Base-by-base conservation (phyloP, 1,140 invertebrate species). In the Cydia amplana region DNA sequence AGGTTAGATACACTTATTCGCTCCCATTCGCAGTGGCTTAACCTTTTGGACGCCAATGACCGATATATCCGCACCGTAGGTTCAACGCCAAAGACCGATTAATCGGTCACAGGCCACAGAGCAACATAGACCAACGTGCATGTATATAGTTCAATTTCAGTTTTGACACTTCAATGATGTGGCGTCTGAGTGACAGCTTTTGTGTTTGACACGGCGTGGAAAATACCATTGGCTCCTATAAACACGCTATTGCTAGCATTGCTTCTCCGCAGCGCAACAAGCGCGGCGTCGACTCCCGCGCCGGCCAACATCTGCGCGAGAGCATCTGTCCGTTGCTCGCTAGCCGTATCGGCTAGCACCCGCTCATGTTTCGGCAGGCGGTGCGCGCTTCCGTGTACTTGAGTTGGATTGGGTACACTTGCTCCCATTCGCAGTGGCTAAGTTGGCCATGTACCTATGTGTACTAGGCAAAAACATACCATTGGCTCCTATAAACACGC, bases 271-370 rank as follows among this genome's bases (percentile, higher is more conserved):
- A 96, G 83, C 7, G 95, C 95, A 16, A 95, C 90, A 77, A 93
- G 95, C 4, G 93, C 94, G 1, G 79, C 89, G 0, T 86, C 79
- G 1, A 85, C 73, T 18, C 82, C 80, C 4, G 79, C 79, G 0
- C 80, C 79, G 2, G 85, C 80, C 23, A 94, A 82, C 16, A 94
- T 74, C 49, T 91, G 88, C 0, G 93, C 91, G n/a, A 95, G 81
- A 2, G 89, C 85, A 74, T 94, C 93, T 0, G 94, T 96, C 72
- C 94, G 85, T 25, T 93, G 85, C 65, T 95, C 95, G 67, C 91
- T 94, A 16, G 89, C 89, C 51, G 95, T 85, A 75, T 95, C 94
- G 1, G 95, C 94, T 6, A 96, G 89, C 23, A 93, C 91, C 92
- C 94, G 74, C 93, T 94, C 16, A 93, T 83, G 72, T 94, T 93